A percentile compares a stretch with the other conserved stretches of the same genome.
Conservation (phyloP, 2,113 vertebrate species). For the Forbesichthys agassizii region DNA sequence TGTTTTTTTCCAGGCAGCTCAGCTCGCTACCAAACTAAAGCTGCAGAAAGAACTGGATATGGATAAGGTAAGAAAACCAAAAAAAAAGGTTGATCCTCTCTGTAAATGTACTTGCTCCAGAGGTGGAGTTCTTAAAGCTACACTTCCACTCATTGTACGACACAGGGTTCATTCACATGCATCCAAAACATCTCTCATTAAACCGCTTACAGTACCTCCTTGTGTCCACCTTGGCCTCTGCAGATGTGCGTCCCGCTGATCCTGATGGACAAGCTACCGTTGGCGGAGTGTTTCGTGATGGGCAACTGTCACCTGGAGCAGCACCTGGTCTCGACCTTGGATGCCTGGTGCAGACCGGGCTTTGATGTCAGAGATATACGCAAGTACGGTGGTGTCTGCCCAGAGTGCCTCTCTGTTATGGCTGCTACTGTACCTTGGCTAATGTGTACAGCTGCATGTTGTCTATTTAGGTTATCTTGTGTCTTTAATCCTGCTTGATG, state of each 20-base stretch:
- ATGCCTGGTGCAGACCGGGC: slow-evolving; percentile 82
- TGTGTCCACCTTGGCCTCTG: slow-evolving; percentile 1
- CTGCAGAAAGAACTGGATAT: slow-evolving; percentile 80
- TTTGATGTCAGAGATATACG: slow-evolving; percentile 69
- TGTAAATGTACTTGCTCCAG: no score
- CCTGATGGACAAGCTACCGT: slow-evolving; percentile 76
- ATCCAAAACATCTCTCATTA: neutral
- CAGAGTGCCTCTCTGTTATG: neutral
- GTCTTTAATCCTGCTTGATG: no score
- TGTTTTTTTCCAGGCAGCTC: slow-evolving; percentile 71
- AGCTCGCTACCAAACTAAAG: slow-evolving; percentile 77
- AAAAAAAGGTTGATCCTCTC: no score
- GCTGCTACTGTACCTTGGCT: neutral
- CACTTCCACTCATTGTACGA: no score
- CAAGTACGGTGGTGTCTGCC: slow-evolving; percentile 46
- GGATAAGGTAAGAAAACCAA: slow-evolving; percentile 80
- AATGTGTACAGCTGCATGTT: no score
- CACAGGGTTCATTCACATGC: neutral
- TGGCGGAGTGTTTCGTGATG: slow-evolving; percentile 78
- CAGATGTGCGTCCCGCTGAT: slow-evolving; percentile 83
- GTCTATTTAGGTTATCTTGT: no score
- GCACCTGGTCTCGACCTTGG: slow-evolving; percentile 78
- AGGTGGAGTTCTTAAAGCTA: no score
- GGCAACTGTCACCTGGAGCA: slow-evolving; percentile 74
- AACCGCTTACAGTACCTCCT: neutral